These are phyloP conservation scores for Alethe diademata DNA, from an alignment of 2,113 vertebrate genomes.

Conservation along the genomic window DNA sequence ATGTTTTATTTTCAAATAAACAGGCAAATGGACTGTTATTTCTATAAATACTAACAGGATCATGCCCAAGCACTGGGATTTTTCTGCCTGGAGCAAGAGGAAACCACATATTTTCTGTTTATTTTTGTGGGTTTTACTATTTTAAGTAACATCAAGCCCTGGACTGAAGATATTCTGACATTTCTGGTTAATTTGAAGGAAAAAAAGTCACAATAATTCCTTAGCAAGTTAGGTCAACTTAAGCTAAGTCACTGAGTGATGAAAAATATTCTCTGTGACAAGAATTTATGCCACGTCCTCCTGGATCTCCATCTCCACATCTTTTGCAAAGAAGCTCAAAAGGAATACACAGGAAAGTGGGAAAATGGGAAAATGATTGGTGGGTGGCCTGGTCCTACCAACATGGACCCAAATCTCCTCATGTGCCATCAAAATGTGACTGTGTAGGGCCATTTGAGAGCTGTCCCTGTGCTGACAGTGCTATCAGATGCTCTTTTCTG, in stretches of 20 bases:
- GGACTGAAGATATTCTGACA: background rate
- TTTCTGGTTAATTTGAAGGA: conserved; percentile 5
- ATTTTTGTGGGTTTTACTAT: conserved; percentile 47
- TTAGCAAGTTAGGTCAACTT: background rate
- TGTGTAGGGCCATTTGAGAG: background rate
- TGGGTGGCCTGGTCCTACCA: background rate
- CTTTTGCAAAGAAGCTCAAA: background rate
- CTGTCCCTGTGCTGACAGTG: background rate
- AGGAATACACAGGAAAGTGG: background rate
- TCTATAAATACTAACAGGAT: conserved; percentile 49
- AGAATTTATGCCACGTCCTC: background rate
- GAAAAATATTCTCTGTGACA: background rate
- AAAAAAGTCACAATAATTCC: background rate
- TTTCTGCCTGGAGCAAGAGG: conserved; percentile 23
- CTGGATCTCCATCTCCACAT: background rate
- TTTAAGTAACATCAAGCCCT: background rate
- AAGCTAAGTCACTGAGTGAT: background rate
- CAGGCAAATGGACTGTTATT: conserved; percentile 36
- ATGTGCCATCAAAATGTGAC: background rate
- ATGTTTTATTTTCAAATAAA: conserved; percentile 60
- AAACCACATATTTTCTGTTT: conserved; percentile 47
- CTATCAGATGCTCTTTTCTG: background rate
- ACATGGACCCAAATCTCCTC: background rate
- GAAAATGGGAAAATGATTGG: background rate
- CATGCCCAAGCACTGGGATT: conserved; percentile 28